Evolutionary conservation across 1,140 invertebrate species (phyloP), one percentile per base, ranked within the genome.

Genomic region (Eurytemora carolleeae): DNA sequence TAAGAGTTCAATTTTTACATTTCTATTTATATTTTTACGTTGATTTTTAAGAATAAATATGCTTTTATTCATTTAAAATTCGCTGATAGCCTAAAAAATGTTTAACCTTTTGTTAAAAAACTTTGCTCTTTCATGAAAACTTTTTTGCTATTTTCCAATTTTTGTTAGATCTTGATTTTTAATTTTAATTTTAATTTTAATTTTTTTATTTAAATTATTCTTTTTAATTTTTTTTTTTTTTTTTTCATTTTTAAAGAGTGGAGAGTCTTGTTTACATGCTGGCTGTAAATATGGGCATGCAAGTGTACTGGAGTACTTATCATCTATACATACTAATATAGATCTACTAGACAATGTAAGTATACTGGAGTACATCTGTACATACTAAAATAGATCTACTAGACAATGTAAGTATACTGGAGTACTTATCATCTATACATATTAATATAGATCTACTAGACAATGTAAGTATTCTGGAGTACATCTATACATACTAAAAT

Each of bases 201-300:
- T 44, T 12, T 44, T 44, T 44, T 12, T 44, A 12, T 44, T 44
- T 44, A 53, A 21, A 52, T 62, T 25, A 20, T 18, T 7, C 31
- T 20, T 63, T 19, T 24, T 24, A 19, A 55, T 19, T 15, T 18
- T 20, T 44, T 0, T 25, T 25, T 58, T 53, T 17, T 55, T 19
- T 56, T 53, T 23, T 63, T 64, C n/a, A n/a, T n/a, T n/a, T 44
- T 61, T 63, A 3, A 58, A 79, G 76, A 73, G 71, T 57, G 73
- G 74, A 7, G 79, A 80, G 67, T 74, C 74, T 21, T 75, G 77
- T 2, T 65, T 80, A 7, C 79, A 79, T 67, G 71, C 79, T 22
- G 77, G 79, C 17, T 74, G 76, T 1, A 69, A 77, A 18, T 80
- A 79, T 67, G 76, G 76, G 12, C 77, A 80, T 65, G 68, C 67